Percentiles rank a stretch among this genome's conserved stretches.
Conservation (phyloP, 2,797 vertebrate species). For the Centropyge bicolor region DNA sequence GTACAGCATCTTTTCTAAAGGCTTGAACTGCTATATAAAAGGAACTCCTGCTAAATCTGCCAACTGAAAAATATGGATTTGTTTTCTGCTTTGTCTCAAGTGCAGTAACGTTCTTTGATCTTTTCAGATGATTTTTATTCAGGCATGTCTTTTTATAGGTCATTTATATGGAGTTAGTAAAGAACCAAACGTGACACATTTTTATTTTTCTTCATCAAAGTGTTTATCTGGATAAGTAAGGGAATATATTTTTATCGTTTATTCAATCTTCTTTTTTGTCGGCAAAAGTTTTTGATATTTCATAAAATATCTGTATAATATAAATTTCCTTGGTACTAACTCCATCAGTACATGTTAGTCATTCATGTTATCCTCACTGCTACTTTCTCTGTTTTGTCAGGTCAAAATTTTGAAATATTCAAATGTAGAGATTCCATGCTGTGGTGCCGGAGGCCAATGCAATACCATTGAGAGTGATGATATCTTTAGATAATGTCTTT, state of each 20-base stretch:
- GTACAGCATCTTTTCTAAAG: background rate
- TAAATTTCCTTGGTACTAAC: no score
- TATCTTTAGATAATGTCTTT: no score
- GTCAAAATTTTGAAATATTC: no score
- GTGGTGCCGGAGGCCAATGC: no score
- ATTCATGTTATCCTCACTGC: no score
- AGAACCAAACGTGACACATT: background rate
- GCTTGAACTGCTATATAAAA: constrained; percentile 18
- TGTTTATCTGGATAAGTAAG: constrained; percentile 6
- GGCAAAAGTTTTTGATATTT: background rate
- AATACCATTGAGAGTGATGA: no score
- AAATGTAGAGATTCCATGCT: no score
- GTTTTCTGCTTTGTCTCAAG: background rate
- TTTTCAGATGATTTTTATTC: background rate
- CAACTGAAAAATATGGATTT: constrained; percentile 8
- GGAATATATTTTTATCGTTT: background rate
- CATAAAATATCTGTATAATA: no score
- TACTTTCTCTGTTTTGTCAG: no score
- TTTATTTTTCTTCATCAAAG: background rate
- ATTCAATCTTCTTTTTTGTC: background rate
- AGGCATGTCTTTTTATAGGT: background rate
- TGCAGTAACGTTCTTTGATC: background rate
- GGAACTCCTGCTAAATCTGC: constrained; percentile 4
- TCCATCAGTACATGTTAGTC: no score
- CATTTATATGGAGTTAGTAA: background rate